phyloP scores from a whole-genome alignment of 1,140 invertebrate genomes.

The Drosophila neocordata region DNA sequence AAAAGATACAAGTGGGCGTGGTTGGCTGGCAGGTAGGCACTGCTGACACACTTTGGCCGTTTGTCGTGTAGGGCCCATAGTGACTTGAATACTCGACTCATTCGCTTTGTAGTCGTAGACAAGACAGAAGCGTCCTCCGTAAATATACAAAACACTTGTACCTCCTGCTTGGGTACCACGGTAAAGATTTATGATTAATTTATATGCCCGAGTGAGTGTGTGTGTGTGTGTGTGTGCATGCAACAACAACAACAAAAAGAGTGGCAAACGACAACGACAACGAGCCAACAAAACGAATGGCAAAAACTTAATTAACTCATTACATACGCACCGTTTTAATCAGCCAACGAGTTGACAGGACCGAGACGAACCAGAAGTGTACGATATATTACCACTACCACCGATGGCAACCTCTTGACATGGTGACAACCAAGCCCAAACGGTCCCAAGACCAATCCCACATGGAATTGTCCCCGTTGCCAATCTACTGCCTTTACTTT shows the following conservation, averaged over 20 bases:
- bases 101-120: constrained; percentile 7
- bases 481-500: constrained; percentile 30
- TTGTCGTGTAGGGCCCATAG: constrained; percentile 18
- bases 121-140: constrained; percentile 56
- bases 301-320: constrained; percentile 82
- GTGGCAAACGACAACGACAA: constrained; percentile 16
- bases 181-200: constrained; percentile 77
- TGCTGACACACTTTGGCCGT: constrained; percentile 66
- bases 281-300: constrained; percentile 43
- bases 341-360: constrained; percentile 70
- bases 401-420: constrained; percentile 32
- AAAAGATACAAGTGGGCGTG: constrained; percentile 67
- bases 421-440: constrained; percentile 38
- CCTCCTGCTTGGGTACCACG: constrained; percentile 38
- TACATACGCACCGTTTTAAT: constrained; percentile 79
- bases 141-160: constrained; percentile 80
- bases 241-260: constrained; percentile 22
- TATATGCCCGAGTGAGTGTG: constrained; percentile 56
- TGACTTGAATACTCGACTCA: constrained; percentile 20
- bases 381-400: constrained; percentile 35
- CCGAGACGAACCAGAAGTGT: constrained; percentile 10
- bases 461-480: constrained; percentile 22
- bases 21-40: constrained; percentile 33
- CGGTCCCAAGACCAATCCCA: not conserved
- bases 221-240: not conserved